These are phyloP conservation scores for Cyrtorhinus lividipennis DNA, from an alignment of 1,140 invertebrate genomes.

Conservation along the genomic window DNA sequence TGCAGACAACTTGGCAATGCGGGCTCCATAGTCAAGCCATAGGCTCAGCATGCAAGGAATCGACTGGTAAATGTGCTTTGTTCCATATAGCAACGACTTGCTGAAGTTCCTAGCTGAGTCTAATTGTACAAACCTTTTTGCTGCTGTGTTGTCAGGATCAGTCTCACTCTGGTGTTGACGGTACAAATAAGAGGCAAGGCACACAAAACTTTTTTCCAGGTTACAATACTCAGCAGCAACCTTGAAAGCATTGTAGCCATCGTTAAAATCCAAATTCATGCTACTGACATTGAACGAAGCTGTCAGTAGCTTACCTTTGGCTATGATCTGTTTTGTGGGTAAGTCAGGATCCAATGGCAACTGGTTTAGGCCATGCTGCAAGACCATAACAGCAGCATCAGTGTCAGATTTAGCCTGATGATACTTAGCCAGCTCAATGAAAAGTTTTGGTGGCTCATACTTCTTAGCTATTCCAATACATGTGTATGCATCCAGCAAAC, in stretches of 20 bases:
- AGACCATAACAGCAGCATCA: slow-evolving; percentile 61
- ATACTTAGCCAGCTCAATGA: slow-evolving; percentile 78
- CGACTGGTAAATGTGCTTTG: slow-evolving; percentile 81
- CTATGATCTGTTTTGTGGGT: not conserved
- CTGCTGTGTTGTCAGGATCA: slow-evolving; percentile 25
- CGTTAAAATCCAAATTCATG: slow-evolving; percentile 63
- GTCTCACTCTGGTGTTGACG: slow-evolving; percentile 24
- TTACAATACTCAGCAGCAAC: slow-evolving; percentile 59
- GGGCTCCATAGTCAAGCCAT: slow-evolving; percentile 62
- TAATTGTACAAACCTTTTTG: slow-evolving; percentile 18
- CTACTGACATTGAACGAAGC: slow-evolving; percentile 81
- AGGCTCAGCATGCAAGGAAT: slow-evolving; percentile 83
- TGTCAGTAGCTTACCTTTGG: slow-evolving; percentile 65
- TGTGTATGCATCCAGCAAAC: slow-evolving; percentile 65
- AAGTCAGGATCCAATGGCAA: slow-evolving; percentile 25
- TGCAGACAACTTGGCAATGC: slow-evolving; percentile 17
- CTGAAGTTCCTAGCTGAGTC: slow-evolving; percentile 24
- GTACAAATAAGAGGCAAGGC: slow-evolving; percentile 45
- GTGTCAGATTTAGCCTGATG: slow-evolving; percentile 72
- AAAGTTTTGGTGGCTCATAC: slow-evolving; percentile 49
- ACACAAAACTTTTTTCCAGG: slow-evolving; percentile 68
- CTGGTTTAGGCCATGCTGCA: slow-evolving; percentile 56
- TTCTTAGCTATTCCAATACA: slow-evolving; percentile 70
- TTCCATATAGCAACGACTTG: slow-evolving; percentile 70
- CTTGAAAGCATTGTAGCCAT: slow-evolving; percentile 65